Percentiles rank a stretch among this genome's conserved stretches.
These are phyloP conservation scores for Callopanchax toddi DNA, from an alignment of 2,113 vertebrate species.

Conservation along the genomic window DNA sequence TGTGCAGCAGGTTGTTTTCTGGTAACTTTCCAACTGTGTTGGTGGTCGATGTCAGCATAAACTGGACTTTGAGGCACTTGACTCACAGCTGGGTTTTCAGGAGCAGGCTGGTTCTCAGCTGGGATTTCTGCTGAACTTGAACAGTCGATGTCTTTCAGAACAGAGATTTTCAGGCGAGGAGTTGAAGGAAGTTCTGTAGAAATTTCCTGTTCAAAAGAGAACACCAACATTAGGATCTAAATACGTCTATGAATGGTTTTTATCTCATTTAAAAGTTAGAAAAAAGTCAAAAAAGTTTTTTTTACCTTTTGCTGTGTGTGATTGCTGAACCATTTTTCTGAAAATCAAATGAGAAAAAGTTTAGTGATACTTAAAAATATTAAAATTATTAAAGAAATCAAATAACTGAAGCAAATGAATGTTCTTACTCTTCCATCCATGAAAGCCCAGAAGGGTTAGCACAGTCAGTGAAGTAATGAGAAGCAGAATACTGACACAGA, in stretches of 20 bases:
- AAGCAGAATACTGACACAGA: neutral
- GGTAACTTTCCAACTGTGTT: neutral
- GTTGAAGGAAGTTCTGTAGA: neutral
- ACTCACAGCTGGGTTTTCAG: neutral
- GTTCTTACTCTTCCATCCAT: conserved; percentile 24
- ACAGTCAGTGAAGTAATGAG: neutral
- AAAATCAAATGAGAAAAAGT: neutral
- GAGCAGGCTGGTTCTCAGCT: neutral
- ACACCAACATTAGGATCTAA: neutral
- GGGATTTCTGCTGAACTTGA: neutral
- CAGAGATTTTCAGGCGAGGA: neutral
- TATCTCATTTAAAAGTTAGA: too few relatives aligned
- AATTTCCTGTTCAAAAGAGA: conserved; percentile 28
- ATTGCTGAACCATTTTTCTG: conserved; percentile 11
- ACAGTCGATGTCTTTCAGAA: conserved; percentile 1
- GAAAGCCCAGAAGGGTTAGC: neutral
- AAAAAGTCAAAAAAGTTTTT: too few relatives aligned
- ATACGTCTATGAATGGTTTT: too few relatives aligned
- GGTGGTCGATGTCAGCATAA: conserved; percentile 27
- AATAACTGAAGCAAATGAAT: neutral
- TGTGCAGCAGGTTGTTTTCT: neutral
- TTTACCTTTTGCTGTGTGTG: conserved; percentile 17
- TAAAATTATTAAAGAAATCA: neutral
- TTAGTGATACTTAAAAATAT: neutral
- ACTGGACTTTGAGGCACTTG: neutral